Evolutionary conservation across 2,888 invertebrate genomes (phyloP).

Genomic region (Ectemnius continuus): DNA sequence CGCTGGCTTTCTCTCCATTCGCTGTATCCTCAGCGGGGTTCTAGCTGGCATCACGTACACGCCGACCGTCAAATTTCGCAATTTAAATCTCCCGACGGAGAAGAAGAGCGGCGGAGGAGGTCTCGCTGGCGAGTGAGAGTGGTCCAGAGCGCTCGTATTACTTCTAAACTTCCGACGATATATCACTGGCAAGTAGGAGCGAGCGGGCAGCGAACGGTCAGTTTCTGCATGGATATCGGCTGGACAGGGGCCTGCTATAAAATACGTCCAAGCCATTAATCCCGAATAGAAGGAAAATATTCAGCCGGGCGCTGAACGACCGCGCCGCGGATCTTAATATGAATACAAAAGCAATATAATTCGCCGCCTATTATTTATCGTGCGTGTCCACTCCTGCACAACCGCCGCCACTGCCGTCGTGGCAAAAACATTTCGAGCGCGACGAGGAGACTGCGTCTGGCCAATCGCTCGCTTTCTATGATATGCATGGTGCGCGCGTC

Average conservation of each 20-base stretch:
- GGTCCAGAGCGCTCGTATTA: constrained; percentile 60
- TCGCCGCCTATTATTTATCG: constrained; percentile 75
- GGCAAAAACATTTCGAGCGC: constrained; percentile 52
- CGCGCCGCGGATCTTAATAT: constrained; percentile 72
- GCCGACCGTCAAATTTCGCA: constrained; percentile 58
- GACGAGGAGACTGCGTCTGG: constrained; percentile 33
- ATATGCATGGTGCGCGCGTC: too few species aligned
- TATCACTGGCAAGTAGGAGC: constrained; percentile 67
- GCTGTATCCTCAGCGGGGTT: constrained; percentile 31
- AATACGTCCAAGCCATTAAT: constrained; percentile 78
- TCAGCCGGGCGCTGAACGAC: constrained; percentile 64
- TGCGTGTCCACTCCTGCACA: not conserved
- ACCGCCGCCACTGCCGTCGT: constrained; percentile 22
- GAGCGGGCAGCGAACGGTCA: constrained; percentile 69
- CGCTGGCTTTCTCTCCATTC: constrained; percentile 2
- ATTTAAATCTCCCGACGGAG: constrained; percentile 72
- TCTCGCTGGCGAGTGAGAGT: constrained; percentile 36
- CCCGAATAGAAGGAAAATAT: constrained; percentile 77
- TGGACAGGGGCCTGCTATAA: constrained; percentile 71
- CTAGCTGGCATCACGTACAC: constrained; percentile 41
- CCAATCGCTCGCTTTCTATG: constrained; percentile 18
- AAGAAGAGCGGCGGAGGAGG: constrained; percentile 21
- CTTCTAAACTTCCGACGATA: constrained; percentile 76
- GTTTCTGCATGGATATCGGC: constrained; percentile 67
- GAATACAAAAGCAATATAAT: constrained; percentile 76